Percentiles rank a stretch among this genome's conserved stretches.
These are phyloP conservation scores for Muntiacus reevesi DNA, from an alignment of 2,113 vertebrate genomes.

Conservation along the genomic window DNA sequence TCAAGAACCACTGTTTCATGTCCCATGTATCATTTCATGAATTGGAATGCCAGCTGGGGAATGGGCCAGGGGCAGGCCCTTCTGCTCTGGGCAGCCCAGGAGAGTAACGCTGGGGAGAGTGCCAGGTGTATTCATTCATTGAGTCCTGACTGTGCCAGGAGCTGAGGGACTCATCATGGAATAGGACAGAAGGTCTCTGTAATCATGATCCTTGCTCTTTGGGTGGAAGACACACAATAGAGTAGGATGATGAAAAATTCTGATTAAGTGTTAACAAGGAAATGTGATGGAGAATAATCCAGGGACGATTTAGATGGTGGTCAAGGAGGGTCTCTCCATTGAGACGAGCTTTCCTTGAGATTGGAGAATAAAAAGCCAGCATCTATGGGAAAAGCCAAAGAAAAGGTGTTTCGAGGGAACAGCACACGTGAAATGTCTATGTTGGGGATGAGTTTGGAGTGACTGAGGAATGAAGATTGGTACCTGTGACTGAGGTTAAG, in stretches of 20 bases:
- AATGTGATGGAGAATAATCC: neutral
- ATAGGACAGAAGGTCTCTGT: neutral
- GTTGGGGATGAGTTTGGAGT: neutral
- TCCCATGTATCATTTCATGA: neutral
- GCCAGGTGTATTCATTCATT: neutral
- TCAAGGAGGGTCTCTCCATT: neutral
- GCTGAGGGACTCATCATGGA: neutral
- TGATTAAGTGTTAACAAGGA: neutral
- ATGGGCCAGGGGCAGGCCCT: neutral
- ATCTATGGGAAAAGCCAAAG: neutral
- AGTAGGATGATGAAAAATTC: neutral
- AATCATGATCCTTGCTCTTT: neutral
- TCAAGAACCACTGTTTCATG: neutral
- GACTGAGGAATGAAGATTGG: neutral
- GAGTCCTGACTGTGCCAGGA: neutral
- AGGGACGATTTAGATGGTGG: neutral
- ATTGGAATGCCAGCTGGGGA: neutral
- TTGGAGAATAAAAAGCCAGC: neutral
- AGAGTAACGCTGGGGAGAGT: neutral
- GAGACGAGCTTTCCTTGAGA: neutral
- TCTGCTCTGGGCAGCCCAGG: neutral
- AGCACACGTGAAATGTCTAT: neutral
- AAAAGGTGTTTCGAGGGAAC: neutral
- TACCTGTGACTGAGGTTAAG: accelerated
- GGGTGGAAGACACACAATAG: neutral